Percentiles rank a stretch among this genome's conserved stretches.
These are phyloP conservation scores for Toxostoma redivivum DNA, from an alignment of 2,113 vertebrate species.

Conservation along the genomic window DNA sequence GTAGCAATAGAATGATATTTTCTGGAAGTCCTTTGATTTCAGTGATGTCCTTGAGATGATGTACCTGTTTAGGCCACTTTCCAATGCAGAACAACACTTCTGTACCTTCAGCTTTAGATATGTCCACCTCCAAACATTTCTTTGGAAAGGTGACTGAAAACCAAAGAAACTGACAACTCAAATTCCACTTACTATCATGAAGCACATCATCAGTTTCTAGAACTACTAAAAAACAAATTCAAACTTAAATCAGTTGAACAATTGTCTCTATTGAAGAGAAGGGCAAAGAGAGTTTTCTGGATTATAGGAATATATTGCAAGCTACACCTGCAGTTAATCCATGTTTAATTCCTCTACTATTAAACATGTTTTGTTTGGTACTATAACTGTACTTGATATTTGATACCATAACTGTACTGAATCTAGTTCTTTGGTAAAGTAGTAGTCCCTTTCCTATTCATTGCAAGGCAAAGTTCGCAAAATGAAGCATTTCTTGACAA, in stretches of 20 bases:
- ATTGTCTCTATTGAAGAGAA: not conserved
- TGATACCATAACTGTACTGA: not conserved
- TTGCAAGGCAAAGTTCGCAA: not conserved
- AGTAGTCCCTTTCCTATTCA: not conserved
- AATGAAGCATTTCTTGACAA: not conserved
- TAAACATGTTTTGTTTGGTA: not conserved
- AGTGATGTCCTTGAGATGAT: not conserved
- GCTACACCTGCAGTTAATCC: not conserved
- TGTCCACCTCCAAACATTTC: fast-evolving
- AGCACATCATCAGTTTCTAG: not conserved
- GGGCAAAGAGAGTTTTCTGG: not conserved
- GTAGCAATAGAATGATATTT: not conserved
- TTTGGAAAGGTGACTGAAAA: not conserved
- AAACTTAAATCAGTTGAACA: not conserved
- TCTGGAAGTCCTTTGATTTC: not conserved
- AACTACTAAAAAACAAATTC: not conserved
- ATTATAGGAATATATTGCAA: not conserved
- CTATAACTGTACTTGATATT: not conserved
- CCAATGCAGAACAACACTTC: not conserved
- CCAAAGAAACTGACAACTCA: not conserved
- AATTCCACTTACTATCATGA: not conserved
- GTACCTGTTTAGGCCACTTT: not conserved
- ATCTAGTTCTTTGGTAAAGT: not conserved
- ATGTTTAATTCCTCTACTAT: not conserved
- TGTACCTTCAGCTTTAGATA: not conserved